Evolutionary conservation across 2,113 vertebrate genomes (phyloP), one percentile per base, ranked within the genome.

Genomic region (Megaceryle torquata): DNA sequence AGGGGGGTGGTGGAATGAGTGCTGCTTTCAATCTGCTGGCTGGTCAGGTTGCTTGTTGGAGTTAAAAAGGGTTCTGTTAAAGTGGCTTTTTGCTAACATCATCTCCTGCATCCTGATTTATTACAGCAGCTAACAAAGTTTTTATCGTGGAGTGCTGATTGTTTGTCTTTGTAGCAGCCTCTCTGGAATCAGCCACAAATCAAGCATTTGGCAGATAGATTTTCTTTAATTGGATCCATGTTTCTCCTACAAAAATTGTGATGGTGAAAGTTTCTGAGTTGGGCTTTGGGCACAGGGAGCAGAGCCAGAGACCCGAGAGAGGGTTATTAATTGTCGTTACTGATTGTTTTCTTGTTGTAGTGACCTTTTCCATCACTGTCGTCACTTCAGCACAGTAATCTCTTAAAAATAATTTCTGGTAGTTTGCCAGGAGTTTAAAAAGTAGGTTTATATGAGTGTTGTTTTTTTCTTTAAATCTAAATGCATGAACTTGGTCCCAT

Each of bases 221-320:
- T 87, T 89, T 71, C 54, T 87, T 91, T 96, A 93, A 93, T 94
- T 95, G 85, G 91, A 56, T 91, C 74, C 89, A 61, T 89, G 39
- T 91, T 93, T 84, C 87, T 85, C 20, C 70, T 33, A 15, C 41
- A 67, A 17, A 80, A 75, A 41, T 33, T 20, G 82, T 24, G 72
- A 54, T 33, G 88, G 94, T 69, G 53, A 59, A 86, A 71, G 75
- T 57, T 63, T 31, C 51, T 37, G 44, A 4, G 25, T 5, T 70
- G 83, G 57, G n/a, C 53, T 13, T 25, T 60, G 87, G 91, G 53
- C 65, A 11, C 7, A 20, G 60, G 33, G 77, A 48, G 48, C 0
- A 51, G 82, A 75, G 64, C n/a, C 51, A 44, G 90, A n/a, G 70
- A 26, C 22, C 6, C 4, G 24, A 64, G 64, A 46, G 61, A 9